These are phyloP conservation scores for Siphamia tubifer DNA, from an alignment of 2,113 vertebrate species.

Conservation along the genomic window DNA sequence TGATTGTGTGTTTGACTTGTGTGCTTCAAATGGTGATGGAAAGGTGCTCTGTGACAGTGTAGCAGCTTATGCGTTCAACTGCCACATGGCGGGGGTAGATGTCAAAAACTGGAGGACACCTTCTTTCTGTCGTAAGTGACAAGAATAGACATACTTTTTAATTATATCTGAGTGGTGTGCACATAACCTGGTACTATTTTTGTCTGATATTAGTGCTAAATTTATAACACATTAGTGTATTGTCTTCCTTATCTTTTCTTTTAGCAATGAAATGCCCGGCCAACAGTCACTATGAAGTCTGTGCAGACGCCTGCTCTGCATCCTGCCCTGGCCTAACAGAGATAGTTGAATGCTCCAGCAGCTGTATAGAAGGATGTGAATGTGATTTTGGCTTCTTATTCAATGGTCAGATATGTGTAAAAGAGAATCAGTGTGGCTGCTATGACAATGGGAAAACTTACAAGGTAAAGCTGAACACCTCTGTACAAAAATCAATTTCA, in stretches of 20 bases:
- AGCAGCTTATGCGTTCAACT: slow-evolving; percentile 72
- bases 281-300: slow-evolving; percentile 82
- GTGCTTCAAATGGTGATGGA: slow-evolving; percentile 62
- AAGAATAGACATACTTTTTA: background rate
- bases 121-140: slow-evolving; percentile 77
- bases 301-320: slow-evolving; percentile 69
- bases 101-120: slow-evolving; percentile 72
- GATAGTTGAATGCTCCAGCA: slow-evolving; percentile 44
- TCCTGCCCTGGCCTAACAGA: slow-evolving; percentile 67
- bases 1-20: slow-evolving; percentile 76
- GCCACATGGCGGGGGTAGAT: slow-evolving; percentile 58
- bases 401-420: slow-evolving; percentile 72
- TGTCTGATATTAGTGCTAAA: background rate
- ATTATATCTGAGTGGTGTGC: too few species aligned
- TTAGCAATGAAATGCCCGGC: slow-evolving; percentile 77
- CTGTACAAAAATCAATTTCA: background rate
- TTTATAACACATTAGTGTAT: background rate
- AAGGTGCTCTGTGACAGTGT: slow-evolving; percentile 70
- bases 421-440: slow-evolving; percentile 78
- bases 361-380: slow-evolving; percentile 82
- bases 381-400: slow-evolving; percentile 77
- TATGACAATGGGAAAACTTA: slow-evolving; percentile 77
- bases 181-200: too few species aligned
- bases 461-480: slow-evolving; percentile 60
- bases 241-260: background rate